Conservation (phyloP, 2,888 invertebrate genomes). For the Noctua janthina region DNA sequence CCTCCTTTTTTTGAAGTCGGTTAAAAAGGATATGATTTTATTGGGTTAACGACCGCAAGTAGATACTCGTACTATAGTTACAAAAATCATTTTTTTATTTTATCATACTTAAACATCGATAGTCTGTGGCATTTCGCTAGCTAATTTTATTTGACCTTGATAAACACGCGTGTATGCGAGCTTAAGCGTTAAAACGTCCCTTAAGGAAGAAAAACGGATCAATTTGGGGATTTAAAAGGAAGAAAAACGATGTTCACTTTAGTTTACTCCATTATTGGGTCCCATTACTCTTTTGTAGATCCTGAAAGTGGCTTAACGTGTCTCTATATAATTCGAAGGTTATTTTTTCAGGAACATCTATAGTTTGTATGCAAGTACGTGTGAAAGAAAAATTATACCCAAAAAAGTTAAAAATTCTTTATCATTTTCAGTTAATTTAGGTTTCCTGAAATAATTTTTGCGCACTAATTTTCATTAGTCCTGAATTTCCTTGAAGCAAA, state of each 20-base stretch:
- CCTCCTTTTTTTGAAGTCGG: background rate
- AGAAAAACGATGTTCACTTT: constrained; percentile 26
- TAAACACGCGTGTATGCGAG: background rate
- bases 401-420: background rate
- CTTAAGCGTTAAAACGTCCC: background rate
- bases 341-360: background rate
- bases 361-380: too few relatives aligned
- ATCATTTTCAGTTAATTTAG: background rate
- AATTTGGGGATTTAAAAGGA: constrained; percentile 13
- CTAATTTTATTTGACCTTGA: background rate
- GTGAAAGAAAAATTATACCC: too few relatives aligned
- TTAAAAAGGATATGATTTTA: background rate
- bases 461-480: background rate
- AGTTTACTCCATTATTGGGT: constrained; percentile 14
- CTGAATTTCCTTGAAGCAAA: background rate
- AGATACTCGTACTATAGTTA: background rate
- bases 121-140: background rate
- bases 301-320: constrained; percentile 1
- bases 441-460: background rate
- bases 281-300: constrained; percentile 27
- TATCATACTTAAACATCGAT: background rate
- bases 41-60: background rate
- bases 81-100: background rate
- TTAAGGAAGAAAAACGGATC: background rate
- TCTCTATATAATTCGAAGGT: background rate